Percentiles rank a stretch among this genome's conserved stretches.
These are phyloP conservation scores for Nyctalus aviator DNA, from an alignment of 2,797 vertebrate genomes.

Conservation along the genomic window DNA sequence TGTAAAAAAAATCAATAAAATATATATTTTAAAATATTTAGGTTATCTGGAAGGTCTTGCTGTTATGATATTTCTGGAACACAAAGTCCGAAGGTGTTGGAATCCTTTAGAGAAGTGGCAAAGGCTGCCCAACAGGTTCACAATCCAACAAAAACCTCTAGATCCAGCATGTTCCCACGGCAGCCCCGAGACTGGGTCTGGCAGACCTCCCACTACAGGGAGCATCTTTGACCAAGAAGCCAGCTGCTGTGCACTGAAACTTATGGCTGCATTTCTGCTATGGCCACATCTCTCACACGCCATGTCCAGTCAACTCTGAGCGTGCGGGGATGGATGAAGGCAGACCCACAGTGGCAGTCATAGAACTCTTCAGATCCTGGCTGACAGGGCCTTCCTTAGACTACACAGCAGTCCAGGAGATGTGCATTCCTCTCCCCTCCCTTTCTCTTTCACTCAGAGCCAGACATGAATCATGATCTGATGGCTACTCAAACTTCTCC, in stretches of 20 bases:
- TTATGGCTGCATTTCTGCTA: not conserved
- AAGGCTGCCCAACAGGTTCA: not conserved
- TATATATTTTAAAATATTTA: not conserved
- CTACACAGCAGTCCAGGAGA: not conserved
- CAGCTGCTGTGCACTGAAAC: not conserved
- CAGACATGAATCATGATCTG: not conserved
- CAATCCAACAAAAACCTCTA: not conserved
- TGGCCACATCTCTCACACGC: fast-evolving
- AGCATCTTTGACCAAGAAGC: not conserved
- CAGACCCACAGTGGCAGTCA: not conserved
- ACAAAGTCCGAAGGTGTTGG: not conserved
- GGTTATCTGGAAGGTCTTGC: not conserved
- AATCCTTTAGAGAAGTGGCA: not conserved
- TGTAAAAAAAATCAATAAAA: not conserved
- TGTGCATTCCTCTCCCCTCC: not conserved
- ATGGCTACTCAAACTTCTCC: not conserved
- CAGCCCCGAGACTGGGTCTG: too few species aligned
- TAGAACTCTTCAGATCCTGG: not conserved
- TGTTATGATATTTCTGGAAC: not conserved
- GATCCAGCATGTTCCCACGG: not conserved
- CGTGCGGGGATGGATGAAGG: not conserved
- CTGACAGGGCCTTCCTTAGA: not conserved
- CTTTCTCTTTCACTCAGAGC: not conserved
- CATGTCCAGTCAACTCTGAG: not conserved
- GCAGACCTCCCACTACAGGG: not conserved